Percentiles rank a stretch among this genome's conserved stretches.
These are phyloP conservation scores for Oncorhynchus nerka DNA, from an alignment of 2,113 vertebrate species.

Conservation along the genomic window DNA sequence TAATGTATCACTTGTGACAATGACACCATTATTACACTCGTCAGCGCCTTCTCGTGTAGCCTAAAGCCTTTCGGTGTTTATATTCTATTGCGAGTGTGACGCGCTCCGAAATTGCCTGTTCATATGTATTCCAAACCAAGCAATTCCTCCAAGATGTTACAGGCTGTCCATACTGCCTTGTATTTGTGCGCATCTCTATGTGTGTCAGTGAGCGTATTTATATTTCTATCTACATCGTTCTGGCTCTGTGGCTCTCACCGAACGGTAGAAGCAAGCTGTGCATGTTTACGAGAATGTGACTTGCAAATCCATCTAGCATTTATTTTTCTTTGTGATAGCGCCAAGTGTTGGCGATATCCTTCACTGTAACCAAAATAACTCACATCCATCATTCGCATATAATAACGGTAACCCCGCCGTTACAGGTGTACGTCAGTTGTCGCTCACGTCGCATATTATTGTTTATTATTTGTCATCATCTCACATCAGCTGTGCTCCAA, in stretches of 20 bases:
- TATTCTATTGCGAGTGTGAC: too few species aligned
- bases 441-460: neutral
- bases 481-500: too few species aligned
- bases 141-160: too few species aligned
- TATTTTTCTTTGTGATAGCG: neutral
- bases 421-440: conserved; percentile 68
- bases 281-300: neutral
- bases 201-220: conserved; percentile 11
- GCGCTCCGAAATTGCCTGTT: too few species aligned
- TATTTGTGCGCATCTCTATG: conserved; percentile 23
- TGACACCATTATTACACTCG: neutral
- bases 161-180: neutral
- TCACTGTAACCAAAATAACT: too few species aligned
- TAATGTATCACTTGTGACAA: neutral
- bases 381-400: neutral
- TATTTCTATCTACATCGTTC: neutral
- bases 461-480: neutral
- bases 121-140: too few species aligned
- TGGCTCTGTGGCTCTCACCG: too few species aligned
- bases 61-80: too few species aligned
- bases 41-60: conserved; percentile 35
- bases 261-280: neutral
- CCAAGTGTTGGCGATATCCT: neutral
- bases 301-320: neutral
- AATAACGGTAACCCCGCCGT: conserved; percentile 26